Evolutionary conservation across 2,797 vertebrate genomes (phyloP).

Genomic region (Rhinatrema bivittatum): DNA sequence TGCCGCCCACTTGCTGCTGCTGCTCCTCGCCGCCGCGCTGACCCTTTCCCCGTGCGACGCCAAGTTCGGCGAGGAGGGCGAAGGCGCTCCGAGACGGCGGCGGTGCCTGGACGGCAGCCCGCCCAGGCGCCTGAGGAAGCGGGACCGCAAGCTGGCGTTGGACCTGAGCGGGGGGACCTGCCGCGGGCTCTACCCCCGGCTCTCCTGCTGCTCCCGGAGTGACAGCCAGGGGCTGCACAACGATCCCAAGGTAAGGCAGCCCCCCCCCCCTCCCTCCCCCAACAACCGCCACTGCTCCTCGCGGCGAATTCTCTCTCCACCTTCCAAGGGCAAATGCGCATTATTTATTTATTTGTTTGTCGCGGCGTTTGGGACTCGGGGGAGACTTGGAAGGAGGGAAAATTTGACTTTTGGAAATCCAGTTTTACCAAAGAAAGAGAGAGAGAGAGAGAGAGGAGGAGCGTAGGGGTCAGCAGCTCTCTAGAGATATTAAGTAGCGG

Average conservation of each 20-base stretch:
- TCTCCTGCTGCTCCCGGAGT: constrained; percentile 85
- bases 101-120: constrained; percentile 88
- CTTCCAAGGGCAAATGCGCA: too few species aligned
- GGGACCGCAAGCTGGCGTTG: constrained; percentile 73
- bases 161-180: constrained; percentile 67
- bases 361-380: too few species aligned
- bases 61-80: constrained; percentile 80
- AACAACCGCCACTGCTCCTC: too few species aligned
- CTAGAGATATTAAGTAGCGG: too few species aligned
- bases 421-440: too few species aligned
- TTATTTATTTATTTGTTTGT: too few species aligned
- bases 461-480: too few species aligned
- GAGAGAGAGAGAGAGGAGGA: too few species aligned
- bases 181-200: constrained; percentile 80
- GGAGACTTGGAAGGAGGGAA: too few species aligned
- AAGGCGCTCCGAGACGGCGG: constrained; percentile 73
- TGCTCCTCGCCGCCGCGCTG: constrained; percentile 76
- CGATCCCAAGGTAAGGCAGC: constrained; percentile 74
- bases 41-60: constrained; percentile 88
- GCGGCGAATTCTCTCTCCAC: too few species aligned
- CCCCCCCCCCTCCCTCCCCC: too few species aligned
- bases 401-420: too few species aligned
- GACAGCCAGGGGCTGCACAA: constrained; percentile 71
- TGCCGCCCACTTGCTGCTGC: constrained; percentile 81
- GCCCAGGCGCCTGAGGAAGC: constrained; percentile 85